Conservation (phyloP, 2,113 vertebrate genomes). For the Pachycephala philippinensis region DNA sequence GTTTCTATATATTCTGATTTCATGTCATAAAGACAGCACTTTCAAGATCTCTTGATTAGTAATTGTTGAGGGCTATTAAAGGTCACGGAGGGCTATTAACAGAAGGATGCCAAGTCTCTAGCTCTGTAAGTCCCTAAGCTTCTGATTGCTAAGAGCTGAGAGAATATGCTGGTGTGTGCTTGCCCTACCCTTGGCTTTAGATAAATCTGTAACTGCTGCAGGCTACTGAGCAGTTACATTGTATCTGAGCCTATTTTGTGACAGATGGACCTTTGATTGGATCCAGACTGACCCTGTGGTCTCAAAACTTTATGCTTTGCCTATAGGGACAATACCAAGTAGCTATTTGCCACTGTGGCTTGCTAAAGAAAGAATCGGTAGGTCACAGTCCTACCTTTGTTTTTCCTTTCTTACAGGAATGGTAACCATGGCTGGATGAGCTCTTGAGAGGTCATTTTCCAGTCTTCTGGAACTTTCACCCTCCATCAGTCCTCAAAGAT, state of each 20-base stretch:
- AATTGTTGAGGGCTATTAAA: not conserved
- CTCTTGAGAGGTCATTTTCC: slow-evolving; percentile 3
- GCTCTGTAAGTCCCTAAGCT: slow-evolving; percentile 16
- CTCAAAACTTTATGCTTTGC: not conserved
- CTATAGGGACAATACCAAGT: not conserved
- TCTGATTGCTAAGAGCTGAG: not conserved
- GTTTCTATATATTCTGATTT: not conserved
- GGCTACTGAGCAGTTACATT: not conserved
- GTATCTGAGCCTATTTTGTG: not conserved
- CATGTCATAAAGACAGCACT: not conserved
- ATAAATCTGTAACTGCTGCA: not conserved
- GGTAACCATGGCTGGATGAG: not conserved
- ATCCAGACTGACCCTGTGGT: not conserved
- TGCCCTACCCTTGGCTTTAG: not conserved
- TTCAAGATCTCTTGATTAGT: not conserved
- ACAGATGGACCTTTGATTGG: slow-evolving; percentile 6
- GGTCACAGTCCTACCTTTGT: not conserved
- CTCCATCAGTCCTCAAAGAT: not conserved
- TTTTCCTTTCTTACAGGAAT: not conserved
- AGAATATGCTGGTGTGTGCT: not conserved
- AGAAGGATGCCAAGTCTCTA: not conserved
- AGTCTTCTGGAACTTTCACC: slow-evolving; percentile 4
- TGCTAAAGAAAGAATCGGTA: not conserved
- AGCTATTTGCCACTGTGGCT: not conserved
- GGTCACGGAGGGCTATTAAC: not conserved